These are phyloP conservation scores for Ridgeia piscesae DNA, from an alignment of 1,140 invertebrate genomes.

Conservation along the genomic window DNA sequence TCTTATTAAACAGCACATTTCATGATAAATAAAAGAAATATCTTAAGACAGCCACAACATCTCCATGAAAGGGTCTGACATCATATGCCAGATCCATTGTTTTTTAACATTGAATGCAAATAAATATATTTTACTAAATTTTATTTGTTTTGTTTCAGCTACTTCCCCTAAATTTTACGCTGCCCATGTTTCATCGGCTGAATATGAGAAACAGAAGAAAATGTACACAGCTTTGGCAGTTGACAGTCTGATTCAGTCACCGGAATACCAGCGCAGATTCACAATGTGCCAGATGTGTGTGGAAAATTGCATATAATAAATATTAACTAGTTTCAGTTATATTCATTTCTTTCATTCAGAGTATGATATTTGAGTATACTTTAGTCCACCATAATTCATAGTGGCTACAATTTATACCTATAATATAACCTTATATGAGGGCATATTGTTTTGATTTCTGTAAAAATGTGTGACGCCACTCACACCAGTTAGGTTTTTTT, in stretches of 20 bases:
- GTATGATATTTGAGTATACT: background rate
- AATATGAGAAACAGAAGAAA: slow-evolving; percentile 4
- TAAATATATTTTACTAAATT: background rate
- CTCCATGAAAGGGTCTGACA: background rate
- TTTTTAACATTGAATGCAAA: background rate
- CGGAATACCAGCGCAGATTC: background rate
- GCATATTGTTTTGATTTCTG: no score
- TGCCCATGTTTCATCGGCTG: background rate
- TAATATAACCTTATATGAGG: no score
- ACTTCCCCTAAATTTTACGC: background rate
- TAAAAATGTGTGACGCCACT: no score
- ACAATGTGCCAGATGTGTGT: slow-evolving; percentile 9
- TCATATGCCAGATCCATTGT: no score
- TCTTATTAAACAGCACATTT: background rate
- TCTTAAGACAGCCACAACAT: background rate
- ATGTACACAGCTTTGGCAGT: background rate
- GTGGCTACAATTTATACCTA: no score
- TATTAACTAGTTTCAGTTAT: background rate
- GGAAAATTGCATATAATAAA: background rate
- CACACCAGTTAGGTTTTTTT: no score
- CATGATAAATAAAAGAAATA: background rate
- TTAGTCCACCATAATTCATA: no score
- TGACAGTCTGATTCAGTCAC: background rate
- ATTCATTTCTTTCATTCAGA: background rate
- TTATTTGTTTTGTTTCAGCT: background rate